A percentile compares a stretch with the other conserved stretches of the same genome.
These are phyloP conservation scores for Drosophila truncata DNA, from an alignment of 1,140 invertebrate genomes.

Conservation along the genomic window DNA sequence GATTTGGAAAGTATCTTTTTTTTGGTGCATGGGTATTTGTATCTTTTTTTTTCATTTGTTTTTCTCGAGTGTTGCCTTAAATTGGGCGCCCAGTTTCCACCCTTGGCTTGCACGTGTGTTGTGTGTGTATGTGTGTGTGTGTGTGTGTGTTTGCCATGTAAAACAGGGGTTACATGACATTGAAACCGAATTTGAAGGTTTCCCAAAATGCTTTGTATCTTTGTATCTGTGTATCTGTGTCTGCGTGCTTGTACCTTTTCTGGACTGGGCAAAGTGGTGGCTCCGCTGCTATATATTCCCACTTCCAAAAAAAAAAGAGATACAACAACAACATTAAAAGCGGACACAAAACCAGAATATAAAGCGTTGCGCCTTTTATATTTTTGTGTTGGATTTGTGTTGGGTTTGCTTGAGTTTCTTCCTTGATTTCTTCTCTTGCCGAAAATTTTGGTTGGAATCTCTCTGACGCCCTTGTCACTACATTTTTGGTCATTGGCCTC, in stretches of 20 bases:
- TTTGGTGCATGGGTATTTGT: constrained; percentile 40
- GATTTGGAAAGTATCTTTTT: neutral
- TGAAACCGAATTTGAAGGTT: constrained; percentile 84
- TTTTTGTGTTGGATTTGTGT: neutral
- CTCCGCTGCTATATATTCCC: constrained; percentile 3
- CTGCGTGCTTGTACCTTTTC: constrained; percentile 8
- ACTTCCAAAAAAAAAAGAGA: constrained; percentile 3
- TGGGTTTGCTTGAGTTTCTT: constrained; percentile 1
- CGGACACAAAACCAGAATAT: constrained; percentile 23
- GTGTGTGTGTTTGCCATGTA: constrained; percentile 43
- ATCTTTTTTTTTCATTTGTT: neutral
- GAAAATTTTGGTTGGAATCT: constrained; percentile 38
- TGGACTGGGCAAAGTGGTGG: constrained; percentile 41
- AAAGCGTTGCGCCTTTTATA: constrained; percentile 27
- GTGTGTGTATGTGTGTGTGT: neutral
- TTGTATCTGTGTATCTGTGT: constrained; percentile 4
- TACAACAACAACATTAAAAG: constrained; percentile 9
- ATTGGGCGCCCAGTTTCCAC: constrained; percentile 31
- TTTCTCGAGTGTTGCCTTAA: constrained; percentile 10
- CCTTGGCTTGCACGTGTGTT: constrained; percentile 10
- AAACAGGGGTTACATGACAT: constrained; percentile 83
- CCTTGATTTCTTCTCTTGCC: constrained; percentile 17
- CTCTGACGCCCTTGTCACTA: constrained; percentile 76
- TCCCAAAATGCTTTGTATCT: constrained; percentile 46
- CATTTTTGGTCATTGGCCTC: constrained; percentile 63